Conservation (phyloP, 2,113 vertebrate species). For the Myiagra hebetior region DNA sequence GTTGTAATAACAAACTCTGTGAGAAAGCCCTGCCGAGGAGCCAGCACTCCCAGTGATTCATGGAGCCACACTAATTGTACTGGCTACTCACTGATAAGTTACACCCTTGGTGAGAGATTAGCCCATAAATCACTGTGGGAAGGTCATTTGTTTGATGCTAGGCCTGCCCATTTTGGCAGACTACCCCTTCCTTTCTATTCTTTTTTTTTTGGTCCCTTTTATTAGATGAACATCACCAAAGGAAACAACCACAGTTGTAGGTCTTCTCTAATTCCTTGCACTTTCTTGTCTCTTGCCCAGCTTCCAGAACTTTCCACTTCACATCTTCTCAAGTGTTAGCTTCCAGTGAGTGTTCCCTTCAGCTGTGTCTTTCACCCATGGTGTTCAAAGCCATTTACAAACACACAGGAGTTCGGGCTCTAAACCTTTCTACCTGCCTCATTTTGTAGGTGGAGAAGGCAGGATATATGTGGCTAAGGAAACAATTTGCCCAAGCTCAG, state of each 20-base stretch:
- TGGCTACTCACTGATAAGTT: not conserved
- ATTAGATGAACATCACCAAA: not conserved
- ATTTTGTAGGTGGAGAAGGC: not conserved
- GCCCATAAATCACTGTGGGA: constrained; percentile 9
- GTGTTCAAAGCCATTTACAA: not conserved
- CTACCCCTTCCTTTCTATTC: not conserved
- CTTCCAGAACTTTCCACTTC: not conserved
- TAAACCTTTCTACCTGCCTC: not conserved
- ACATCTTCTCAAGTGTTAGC: not conserved
- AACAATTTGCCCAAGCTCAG: not conserved
- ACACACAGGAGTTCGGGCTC: not conserved
- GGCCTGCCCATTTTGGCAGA: not conserved
- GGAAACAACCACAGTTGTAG: not conserved
- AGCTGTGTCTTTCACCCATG: not conserved
- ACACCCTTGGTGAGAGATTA: not conserved
- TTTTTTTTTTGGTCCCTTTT: not conserved
- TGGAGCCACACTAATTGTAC: constrained; percentile 1
- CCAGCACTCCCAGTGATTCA: not conserved
- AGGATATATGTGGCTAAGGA: not conserved
- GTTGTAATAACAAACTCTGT: not conserved
- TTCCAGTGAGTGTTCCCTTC: not conserved
- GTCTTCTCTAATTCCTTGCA: not conserved
- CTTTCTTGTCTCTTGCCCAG: not conserved
- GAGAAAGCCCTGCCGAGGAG: not conserved
- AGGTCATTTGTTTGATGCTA: not conserved